Percentiles rank a stretch among this genome's conserved stretches.
Conservation (phyloP, 2,888 invertebrate genomes). For the Microctonus aethiopoides region DNA sequence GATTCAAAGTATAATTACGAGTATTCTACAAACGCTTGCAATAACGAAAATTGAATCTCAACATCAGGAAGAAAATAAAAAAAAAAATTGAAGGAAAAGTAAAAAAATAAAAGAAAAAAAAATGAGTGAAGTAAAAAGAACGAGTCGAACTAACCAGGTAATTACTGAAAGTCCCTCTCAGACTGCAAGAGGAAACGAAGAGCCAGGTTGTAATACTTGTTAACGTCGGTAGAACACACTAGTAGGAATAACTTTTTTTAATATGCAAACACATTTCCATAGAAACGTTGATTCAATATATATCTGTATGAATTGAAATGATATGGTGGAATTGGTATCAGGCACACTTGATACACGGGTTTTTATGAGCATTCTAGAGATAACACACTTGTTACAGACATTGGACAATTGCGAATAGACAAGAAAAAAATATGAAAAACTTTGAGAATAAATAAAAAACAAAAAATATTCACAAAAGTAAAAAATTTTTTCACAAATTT, state of each 20-base stretch:
- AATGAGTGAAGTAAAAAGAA: neutral
- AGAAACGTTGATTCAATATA: neutral
- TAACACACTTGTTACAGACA: neutral
- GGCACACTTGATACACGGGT: neutral
- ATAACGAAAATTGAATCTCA: slow-evolving; percentile 6
- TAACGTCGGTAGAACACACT: neutral
- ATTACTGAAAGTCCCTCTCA: neutral
- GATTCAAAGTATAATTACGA: neutral
- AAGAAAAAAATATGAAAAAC: too few species aligned
- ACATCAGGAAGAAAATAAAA: neutral
- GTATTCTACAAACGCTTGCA: neutral
- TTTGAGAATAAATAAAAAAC: too few species aligned
- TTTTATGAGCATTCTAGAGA: neutral
- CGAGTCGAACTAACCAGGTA: neutral
- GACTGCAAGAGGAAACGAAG: neutral
- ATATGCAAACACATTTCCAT: neutral
- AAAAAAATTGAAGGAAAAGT: neutral
- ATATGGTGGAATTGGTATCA: neutral
- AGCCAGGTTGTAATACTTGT: neutral
- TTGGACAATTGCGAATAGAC: neutral
- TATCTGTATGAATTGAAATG: neutral
- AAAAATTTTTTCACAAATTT: too few species aligned
- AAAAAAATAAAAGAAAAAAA: neutral
- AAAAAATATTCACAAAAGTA: too few species aligned
- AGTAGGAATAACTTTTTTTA: neutral